Evolutionary conservation across 2,888 invertebrate genomes (phyloP), one percentile per base, ranked within the genome.

Genomic region (Margaritifera margaritifera): DNA sequence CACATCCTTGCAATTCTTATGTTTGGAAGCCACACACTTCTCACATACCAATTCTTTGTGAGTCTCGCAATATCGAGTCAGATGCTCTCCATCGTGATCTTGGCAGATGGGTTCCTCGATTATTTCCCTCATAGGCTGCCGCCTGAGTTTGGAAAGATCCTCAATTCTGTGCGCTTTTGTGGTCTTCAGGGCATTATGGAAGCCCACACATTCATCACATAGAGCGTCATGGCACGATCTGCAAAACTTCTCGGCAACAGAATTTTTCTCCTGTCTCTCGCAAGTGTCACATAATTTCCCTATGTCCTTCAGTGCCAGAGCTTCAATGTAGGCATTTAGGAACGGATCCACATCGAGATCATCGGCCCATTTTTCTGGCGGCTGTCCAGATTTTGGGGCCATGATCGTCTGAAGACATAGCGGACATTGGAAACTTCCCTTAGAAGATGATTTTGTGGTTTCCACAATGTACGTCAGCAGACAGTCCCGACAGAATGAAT

Each of bases 121-220:
- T 1, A 77, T 70, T 15, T 74, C 65, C 31, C 72, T 70, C 20
- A 78, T 68, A 4, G 73, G 63, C 59, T 68, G 68, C 15, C 65
- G 58, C 24, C 77, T 68, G 4, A 76, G 42, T 3, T 71, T 69
- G 1, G 69, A 27, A n/a, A 81, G 42, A 20, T 62, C 50, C 24
- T 70, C 55, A 18, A 77, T 65, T 0, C 65, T 62, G 55, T 81
- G 81, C 15, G 68, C 65, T 60, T 75, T 77, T 4, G 81, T 79
- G 51, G 78, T 74, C 64, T 76, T 78, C 58, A 81, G 65, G 1
- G 81, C 78, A 62, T 71, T 72, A 52, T 81, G 81, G 27, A 78
- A 74, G 1, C 70, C 75, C 0, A 71, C 70, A 59, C 81, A 81
- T 18, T 69, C 68, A 15, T 72, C 71, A 57, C 81, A 81, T 0